Evolutionary conservation across 1,140 invertebrate species (phyloP), one percentile per base, ranked within the genome.

Genomic region (Samia ricini): DNA sequence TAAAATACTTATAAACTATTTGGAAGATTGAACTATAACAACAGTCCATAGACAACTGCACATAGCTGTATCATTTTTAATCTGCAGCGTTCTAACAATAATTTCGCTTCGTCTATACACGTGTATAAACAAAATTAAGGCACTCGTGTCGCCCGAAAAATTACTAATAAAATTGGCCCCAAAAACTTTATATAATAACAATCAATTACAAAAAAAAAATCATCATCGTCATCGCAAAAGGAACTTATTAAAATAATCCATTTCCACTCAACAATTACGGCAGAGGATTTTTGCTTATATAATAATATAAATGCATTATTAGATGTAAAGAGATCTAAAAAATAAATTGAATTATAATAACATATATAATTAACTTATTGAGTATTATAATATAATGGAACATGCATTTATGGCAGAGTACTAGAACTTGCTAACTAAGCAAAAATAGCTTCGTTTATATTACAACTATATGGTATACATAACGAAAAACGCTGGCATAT

Each of bases 331-430:
- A 88, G 83, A 91, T 90, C 89, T 88, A 85, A 89, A 85, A 26
- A 87, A 82, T 88, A 90, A 68, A 89, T 82, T 72, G 79, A 88
- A 83, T 36, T 29, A 57, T 57, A 12, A 26, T 26, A 4, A 26
- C 3, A 26, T 87, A 81, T 81, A 74, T 77, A 77, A 85, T 88
- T 85, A 90, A 86, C 86, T 88, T 85, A 89, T n/a, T 91, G 90
- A 91, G 90, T 91, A 91, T 91, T 91, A 91, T 82, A 85, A 87
- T 78, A 88, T 82, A 90, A 87, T 91, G 90, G 90, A 91, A 91
- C 90, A 90, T 91, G 89, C 87, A 91, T 89, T 69, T 91, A 91
- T 91, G 90, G 90, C 90, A 91, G 88, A 91, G 83, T 85, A 81
- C 87, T 89, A 86, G 73, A 85, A 80, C 75, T 83, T 83, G 85